Conservation (phyloP, 2,113 vertebrate species). For the Dromaius novaehollandiae region DNA sequence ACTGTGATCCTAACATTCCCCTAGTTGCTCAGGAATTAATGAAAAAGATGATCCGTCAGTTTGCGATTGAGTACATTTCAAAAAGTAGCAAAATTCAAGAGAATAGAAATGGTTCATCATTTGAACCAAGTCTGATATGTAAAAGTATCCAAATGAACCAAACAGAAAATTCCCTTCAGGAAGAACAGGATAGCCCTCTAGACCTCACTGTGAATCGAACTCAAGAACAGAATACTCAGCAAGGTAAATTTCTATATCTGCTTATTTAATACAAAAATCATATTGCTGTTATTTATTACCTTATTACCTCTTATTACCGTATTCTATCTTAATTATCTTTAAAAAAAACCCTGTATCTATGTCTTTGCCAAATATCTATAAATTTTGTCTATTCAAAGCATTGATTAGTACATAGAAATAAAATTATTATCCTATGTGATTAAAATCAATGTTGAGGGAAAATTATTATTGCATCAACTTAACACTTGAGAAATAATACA, state of each 20-base stretch:
- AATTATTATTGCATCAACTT: background rate
- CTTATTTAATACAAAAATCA: background rate
- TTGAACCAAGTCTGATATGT: conserved; percentile 81
- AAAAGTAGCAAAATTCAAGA: conserved; percentile 93
- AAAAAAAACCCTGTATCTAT: background rate
- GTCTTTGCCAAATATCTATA: background rate
- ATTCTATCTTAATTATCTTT: background rate
- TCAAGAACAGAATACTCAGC: conserved; percentile 83
- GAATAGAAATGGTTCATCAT: conserved; percentile 84
- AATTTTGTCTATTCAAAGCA: background rate
- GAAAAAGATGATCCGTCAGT: conserved; percentile 98
- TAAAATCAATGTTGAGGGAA: background rate
- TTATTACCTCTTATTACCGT: background rate
- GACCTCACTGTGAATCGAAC: conserved; percentile 95
- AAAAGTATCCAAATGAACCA: conserved; percentile 83
- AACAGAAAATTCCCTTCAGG: conserved; percentile 82
- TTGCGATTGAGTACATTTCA: conserved; percentile 97
- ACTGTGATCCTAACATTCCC: conserved; percentile 97
- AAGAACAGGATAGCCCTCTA: conserved; percentile 90
- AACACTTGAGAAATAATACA: background rate
- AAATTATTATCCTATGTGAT: background rate
- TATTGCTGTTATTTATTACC: background rate
- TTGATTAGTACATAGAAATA: background rate
- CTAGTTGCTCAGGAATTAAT: conserved; percentile 98
- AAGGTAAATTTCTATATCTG: conserved; percentile 79